phyloP scores from a whole-genome alignment of 2,888 invertebrate species.

The Lasiommata megera region DNA sequence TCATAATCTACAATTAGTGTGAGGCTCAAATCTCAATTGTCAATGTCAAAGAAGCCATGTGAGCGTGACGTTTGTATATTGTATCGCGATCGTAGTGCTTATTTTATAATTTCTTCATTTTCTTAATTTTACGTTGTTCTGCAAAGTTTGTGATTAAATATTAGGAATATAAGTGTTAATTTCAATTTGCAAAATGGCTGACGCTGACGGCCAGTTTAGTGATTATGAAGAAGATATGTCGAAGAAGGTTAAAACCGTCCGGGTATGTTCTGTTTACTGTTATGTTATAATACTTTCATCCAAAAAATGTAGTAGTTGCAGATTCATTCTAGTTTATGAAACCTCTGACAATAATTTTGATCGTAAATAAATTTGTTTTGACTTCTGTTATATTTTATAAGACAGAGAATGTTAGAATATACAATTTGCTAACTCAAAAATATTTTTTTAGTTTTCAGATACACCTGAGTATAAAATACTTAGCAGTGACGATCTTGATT shows the following conservation, averaged over 20 bases:
- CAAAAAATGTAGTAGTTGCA: too few species aligned
- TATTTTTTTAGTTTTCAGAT: slow-evolving; percentile 58
- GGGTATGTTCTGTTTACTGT: slow-evolving; percentile 49
- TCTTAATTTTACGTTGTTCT: neutral
- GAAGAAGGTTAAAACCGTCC: slow-evolving; percentile 62
- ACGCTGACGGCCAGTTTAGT: slow-evolving; percentile 63
- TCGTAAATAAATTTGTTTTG: too few species aligned
- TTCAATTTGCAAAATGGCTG: slow-evolving; percentile 40
- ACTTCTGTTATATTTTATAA: too few species aligned
- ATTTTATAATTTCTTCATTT: neutral
- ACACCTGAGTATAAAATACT: slow-evolving; percentile 49
- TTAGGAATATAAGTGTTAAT: neutral
- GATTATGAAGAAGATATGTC: slow-evolving; percentile 67
- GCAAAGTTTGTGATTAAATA: too few species aligned
- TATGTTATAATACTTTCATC: too few species aligned
- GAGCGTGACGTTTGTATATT: neutral
- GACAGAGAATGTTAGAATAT: neutral
- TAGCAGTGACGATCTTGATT: slow-evolving; percentile 54
- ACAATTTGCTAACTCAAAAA: neutral
- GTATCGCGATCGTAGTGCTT: neutral
- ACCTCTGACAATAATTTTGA: too few species aligned
- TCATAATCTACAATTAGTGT: too few species aligned
- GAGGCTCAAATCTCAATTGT: neutral
- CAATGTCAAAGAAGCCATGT: neutral
- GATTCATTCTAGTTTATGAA: too few species aligned